Conservation (phyloP, 2,113 vertebrate species). For the western clawed frog (Xenopus tropicalis) region UCB_Xtro_10.0 CM004451.2:63868501-63869000, state of each 20-base stretch:
- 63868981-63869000: background rate
- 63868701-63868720: conserved; percentile 83
- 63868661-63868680: conserved; percentile 88
- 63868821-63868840: conserved; percentile 82
- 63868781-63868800: conserved; percentile 67
- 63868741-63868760: conserved; percentile 90
- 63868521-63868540: conserved; percentile 85
- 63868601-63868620: background rate
- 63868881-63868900: conserved; percentile 90
- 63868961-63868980: background rate
- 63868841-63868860: conserved; percentile 72
- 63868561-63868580: conserved; percentile 3
- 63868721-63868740: conserved; percentile 88
- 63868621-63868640: conserved; percentile 53
- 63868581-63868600: background rate
- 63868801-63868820: conserved; percentile 82
- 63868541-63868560: conserved; percentile 10
- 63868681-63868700: conserved; percentile 82
- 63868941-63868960: conserved; percentile 17
- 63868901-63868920: conserved; percentile 88
- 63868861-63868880: conserved; percentile 87
- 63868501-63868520: conserved; percentile 75
- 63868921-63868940: conserved; percentile 87
- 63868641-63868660: conserved; percentile 91
- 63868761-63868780: conserved; percentile 84